These are phyloP conservation scores for Enoplosus armatus DNA, from an alignment of 2,797 vertebrate genomes.

Conservation along the genomic window DNA sequence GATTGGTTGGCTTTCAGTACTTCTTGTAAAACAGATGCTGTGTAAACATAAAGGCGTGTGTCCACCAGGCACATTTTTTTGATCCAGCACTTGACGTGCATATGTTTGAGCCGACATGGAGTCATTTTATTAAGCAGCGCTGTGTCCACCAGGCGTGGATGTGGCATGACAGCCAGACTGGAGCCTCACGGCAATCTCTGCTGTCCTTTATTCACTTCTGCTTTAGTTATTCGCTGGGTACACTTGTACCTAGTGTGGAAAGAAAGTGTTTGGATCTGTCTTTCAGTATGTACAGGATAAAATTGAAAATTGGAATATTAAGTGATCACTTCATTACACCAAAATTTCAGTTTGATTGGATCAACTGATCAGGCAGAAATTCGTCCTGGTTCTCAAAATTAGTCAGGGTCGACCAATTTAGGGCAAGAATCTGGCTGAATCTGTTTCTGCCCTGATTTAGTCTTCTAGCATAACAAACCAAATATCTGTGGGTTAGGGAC, in stretches of 20 bases:
- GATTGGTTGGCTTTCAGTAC: conserved; percentile 58
- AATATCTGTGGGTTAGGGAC: not conserved
- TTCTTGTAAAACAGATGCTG: conserved; percentile 53
- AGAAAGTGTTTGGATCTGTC: conserved; percentile 7
- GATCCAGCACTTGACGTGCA: conserved; percentile 59
- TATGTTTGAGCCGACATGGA: conserved; percentile 55
- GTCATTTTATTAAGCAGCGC: conserved; percentile 52
- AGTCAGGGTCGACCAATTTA: no score
- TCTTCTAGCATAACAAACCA: not conserved
- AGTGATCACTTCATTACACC: not conserved
- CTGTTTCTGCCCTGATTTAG: fast-evolving
- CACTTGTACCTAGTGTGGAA: not conserved
- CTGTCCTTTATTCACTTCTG: conserved; percentile 40
- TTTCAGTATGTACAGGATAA: not conserved
- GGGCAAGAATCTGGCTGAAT: not conserved
- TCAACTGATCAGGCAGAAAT: not conserved
- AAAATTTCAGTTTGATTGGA: not conserved
- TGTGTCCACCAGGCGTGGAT: conserved; percentile 54
- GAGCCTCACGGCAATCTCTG: conserved; percentile 57
- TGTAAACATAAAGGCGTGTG: conserved; percentile 45
- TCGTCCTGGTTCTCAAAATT: not conserved
- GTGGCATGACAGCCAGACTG: conserved; percentile 64
- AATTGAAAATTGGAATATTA: not conserved
- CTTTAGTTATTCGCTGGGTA: conserved; percentile 31
- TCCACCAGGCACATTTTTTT: conserved; percentile 48